Percentiles rank a stretch among this genome's conserved stretches.
These are phyloP conservation scores for Drosophila sechellia DNA, from an alignment of 1,140 invertebrate genomes.

Conservation along the genomic window DNA sequence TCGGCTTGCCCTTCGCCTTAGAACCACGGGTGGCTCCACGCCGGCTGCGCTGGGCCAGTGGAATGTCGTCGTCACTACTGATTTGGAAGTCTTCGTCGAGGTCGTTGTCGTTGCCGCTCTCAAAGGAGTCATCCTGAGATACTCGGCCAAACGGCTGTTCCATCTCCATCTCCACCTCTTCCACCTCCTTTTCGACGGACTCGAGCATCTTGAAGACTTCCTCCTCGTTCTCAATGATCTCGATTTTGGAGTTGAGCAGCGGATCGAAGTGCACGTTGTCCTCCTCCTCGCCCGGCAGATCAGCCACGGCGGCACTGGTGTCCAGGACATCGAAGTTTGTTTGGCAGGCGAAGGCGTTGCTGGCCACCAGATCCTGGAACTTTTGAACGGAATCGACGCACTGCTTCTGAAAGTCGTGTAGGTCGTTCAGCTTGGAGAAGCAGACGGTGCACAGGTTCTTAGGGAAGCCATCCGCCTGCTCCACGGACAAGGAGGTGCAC, in stretches of 20 bases:
- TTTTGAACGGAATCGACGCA: constrained; percentile 77
- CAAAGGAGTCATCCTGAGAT: constrained; percentile 37
- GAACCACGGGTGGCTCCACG: constrained; percentile 6
- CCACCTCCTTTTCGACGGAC: constrained; percentile 72
- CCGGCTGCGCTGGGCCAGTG: constrained; percentile 59
- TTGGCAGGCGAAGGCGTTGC: constrained; percentile 55
- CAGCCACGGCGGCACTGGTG: constrained; percentile 36
- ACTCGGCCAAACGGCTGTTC: constrained; percentile 24
- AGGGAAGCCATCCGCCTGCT: constrained; percentile 75
- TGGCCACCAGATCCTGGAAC: constrained; percentile 77
- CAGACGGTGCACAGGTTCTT: constrained; percentile 75
- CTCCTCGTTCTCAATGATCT: constrained; percentile 77
- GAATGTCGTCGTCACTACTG: constrained; percentile 73
- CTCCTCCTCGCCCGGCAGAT: constrained; percentile 58
- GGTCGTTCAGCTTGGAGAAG: constrained; percentile 69
- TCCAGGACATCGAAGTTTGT: constrained; percentile 60
- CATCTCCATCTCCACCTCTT: constrained; percentile 50
- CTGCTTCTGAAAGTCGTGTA: constrained; percentile 73
- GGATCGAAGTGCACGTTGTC: constrained; percentile 77
- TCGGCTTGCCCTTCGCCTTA: constrained; percentile 29
- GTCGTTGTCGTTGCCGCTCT: constrained; percentile 57
- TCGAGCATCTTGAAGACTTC: constrained; percentile 82
- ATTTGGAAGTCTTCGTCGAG: constrained; percentile 52
- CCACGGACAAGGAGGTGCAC: constrained; percentile 75
- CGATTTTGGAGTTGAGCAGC: constrained; percentile 75